Evolutionary conservation across 2,797 vertebrate species (phyloP), one percentile per base, ranked within the genome.

Genomic region (Xenops minutus): DNA sequence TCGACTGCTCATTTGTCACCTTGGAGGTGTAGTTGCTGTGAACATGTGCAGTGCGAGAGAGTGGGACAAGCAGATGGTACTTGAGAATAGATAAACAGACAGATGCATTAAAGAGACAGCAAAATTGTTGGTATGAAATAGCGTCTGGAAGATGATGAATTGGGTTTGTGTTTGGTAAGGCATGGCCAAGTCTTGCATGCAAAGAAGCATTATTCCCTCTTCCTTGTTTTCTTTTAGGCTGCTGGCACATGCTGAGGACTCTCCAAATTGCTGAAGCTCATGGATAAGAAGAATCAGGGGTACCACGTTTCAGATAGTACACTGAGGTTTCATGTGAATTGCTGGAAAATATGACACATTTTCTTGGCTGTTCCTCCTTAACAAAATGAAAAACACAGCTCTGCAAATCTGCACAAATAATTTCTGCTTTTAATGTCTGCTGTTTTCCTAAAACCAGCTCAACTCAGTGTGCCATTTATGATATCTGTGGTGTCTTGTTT

Each of bases 1-100:
- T 93, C 10, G 76, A 97, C 96, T 97, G 98, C 94, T 98, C 98
- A 97, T 97, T 97, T 98, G 97, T 98, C 96, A 97, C 95, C 94
- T 95, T 41, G 41, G 94, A 96, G 95, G 90, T 96, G 90, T 59
- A 91, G 88, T 74, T 1, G 24, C 85, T n/a, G 52, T 3, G 84
- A 96, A 90, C 88, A 92, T 93, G 85, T 76, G 95, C 34, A 1
- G 59, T 81, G 67, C 43, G 76, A 95, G 89, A 41, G 89, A 83
- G 75, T 72, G 51, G 71, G 46, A 84, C 66, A 93, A 93, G 95
- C 97, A 97, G 97, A 97, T 97, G 97, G 95, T 41, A 23, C 48
- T 75, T 79, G 83, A 44, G 88, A 89, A 69, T 7, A 68, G 90
- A 87, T 92, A 90, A 93, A 93, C 95, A 96, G 96, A 90, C 97